Evolutionary conservation across 2,113 vertebrate species (phyloP).

Genomic region (Grus americana): DNA sequence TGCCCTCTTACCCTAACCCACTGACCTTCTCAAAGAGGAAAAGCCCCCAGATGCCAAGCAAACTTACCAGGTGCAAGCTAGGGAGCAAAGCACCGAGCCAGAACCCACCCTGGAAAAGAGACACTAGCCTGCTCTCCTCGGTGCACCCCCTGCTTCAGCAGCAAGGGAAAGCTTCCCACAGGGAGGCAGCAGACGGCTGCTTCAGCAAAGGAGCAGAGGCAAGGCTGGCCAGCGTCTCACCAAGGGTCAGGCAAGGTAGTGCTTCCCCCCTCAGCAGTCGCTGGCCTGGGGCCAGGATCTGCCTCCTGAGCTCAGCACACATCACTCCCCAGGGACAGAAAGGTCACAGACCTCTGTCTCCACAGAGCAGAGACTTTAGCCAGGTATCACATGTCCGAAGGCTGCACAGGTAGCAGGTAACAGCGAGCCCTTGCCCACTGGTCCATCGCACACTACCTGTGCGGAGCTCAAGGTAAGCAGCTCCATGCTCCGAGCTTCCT

Average conservation of each 20-base stretch:
- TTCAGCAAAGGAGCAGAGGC: neutral
- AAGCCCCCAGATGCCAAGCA: neutral
- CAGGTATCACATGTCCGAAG: neutral
- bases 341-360: neutral
- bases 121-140: neutral
- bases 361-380: neutral
- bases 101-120: neutral
- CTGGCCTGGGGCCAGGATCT: neutral
- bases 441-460: accelerated
- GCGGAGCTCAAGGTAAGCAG: neutral
- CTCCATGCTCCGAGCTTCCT: neutral
- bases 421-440: neutral
- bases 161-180: neutral
- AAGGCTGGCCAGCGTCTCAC: neutral
- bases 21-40: neutral
- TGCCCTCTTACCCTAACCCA: neutral
- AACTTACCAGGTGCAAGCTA: neutral
- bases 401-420: neutral
- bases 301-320: neutral
- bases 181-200: conserved; percentile 33
- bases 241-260: conserved; percentile 5
- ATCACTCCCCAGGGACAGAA: neutral
- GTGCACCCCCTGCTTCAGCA: neutral
- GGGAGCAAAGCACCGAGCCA: neutral
- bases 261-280: neutral